Conservation (phyloP, 2,888 invertebrate genomes). For the Gymnosoma rotundatum region DNA sequence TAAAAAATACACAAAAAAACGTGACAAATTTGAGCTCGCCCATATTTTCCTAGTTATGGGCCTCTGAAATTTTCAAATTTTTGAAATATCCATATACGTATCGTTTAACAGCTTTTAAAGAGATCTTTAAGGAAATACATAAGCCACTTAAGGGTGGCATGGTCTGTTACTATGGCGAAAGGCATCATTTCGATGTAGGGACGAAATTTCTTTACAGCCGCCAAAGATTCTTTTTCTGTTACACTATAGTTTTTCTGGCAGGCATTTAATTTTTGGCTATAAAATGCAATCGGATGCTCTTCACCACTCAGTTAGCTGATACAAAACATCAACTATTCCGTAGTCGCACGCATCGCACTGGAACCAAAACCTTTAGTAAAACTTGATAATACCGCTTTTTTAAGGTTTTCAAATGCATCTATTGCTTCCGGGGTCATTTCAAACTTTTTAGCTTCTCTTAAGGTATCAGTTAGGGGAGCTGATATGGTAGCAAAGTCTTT, state of each 20-base stretch:
- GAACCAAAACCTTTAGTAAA: conserved; percentile 31
- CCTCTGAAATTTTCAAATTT: no score
- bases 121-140: no score
- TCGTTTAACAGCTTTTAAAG: no score
- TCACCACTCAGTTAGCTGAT: neutral
- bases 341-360: neutral
- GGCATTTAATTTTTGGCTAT: no score
- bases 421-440: neutral
- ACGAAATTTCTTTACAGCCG: neutral
- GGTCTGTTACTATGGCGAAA: conserved; percentile 6
- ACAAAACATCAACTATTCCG: neutral
- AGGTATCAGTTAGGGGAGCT: conserved; percentile 16
- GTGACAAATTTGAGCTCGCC: no score
- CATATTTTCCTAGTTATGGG: no score
- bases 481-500: conserved; percentile 17
- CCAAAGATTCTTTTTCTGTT: no score
- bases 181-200: conserved; percentile 26
- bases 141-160: neutral
- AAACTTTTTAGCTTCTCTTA: conserved; percentile 43
- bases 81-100: no score
- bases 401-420: neutral
- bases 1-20: no score
- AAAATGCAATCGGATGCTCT: neutral
- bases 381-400: neutral
- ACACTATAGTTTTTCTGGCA: no score